Conservation (phyloP, 2,888 invertebrate genomes). For the Agrochola macilenta region DNA sequence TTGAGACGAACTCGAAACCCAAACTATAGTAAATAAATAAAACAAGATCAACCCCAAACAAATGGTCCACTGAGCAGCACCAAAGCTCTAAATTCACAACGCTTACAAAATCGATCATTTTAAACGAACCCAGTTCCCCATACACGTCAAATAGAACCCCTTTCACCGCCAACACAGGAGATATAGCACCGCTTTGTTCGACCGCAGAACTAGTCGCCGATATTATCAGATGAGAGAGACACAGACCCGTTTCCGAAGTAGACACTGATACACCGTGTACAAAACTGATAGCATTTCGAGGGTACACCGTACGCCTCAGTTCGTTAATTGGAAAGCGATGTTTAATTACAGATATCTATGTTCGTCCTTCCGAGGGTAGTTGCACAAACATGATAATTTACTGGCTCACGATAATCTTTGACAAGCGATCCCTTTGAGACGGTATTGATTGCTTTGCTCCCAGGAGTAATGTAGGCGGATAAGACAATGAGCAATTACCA, state of each 20-base stretch:
- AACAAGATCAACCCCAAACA: conserved; percentile 2
- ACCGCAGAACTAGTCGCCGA: conserved; percentile 62
- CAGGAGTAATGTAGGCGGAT: conserved; percentile 66
- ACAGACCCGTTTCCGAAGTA: conserved; percentile 50
- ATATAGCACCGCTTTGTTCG: conserved; percentile 64
- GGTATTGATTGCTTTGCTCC: conserved; percentile 77
- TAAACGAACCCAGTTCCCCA: conserved; percentile 56
- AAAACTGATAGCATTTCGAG: conserved; percentile 66
- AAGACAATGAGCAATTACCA: conserved; percentile 74
- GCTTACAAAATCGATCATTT: conserved; percentile 62
- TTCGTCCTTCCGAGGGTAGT: conserved; percentile 62
- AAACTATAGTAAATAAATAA: conserved; percentile 9
- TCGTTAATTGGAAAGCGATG: conserved; percentile 68
- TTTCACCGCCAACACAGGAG: conserved; percentile 63
- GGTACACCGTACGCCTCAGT: conserved; percentile 53
- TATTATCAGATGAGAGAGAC: conserved; percentile 61
- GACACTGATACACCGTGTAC: conserved; percentile 65
- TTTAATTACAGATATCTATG: conserved; percentile 69
- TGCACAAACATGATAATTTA: conserved; percentile 77
- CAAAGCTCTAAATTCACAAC: conserved; percentile 50
- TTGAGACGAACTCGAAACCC: background rate
- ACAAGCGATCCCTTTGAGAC: conserved; percentile 76
- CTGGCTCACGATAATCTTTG: conserved; percentile 77
- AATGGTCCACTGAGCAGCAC: conserved; percentile 22
- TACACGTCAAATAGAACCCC: conserved; percentile 63